These are phyloP conservation scores for Toxotes lorentzi DNA, from an alignment of 2,797 vertebrate species.

Conservation along the genomic window DNA sequence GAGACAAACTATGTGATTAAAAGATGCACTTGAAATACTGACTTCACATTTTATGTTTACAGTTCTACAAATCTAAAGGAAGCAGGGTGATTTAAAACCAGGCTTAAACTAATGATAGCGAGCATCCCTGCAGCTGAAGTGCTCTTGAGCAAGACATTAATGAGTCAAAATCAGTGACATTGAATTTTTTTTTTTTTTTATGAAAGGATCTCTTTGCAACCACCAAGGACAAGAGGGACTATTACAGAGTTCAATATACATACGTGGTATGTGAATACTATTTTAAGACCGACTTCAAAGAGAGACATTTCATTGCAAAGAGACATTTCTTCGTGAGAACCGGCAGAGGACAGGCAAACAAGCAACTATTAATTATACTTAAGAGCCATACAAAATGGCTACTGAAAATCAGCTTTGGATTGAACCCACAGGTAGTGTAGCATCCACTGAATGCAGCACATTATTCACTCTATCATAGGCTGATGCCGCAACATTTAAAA, in stretches of 20 bases:
- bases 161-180: neutral
- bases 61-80: neutral
- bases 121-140: neutral
- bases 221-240: neutral
- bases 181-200: neutral
- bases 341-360: neutral
- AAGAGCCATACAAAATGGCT: neutral
- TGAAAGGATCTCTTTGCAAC: neutral
- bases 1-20: neutral
- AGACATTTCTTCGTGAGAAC: neutral
- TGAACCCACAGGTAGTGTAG: neutral
- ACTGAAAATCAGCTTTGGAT: neutral
- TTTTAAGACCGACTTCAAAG: neutral
- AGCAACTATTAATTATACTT: neutral
- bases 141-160: constrained; percentile 12
- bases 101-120: neutral
- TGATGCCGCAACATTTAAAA: neutral
- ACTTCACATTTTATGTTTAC: no score
- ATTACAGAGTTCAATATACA: neutral
- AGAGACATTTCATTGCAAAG: neutral
- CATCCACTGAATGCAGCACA: constrained; percentile 7
- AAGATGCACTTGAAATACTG: neutral
- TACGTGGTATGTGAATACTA: accelerated
- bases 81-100: neutral
- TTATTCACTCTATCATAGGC: neutral